Base-by-base conservation (phyloP, 2,888 invertebrate species). In the Osmoderma eremita region DNA sequence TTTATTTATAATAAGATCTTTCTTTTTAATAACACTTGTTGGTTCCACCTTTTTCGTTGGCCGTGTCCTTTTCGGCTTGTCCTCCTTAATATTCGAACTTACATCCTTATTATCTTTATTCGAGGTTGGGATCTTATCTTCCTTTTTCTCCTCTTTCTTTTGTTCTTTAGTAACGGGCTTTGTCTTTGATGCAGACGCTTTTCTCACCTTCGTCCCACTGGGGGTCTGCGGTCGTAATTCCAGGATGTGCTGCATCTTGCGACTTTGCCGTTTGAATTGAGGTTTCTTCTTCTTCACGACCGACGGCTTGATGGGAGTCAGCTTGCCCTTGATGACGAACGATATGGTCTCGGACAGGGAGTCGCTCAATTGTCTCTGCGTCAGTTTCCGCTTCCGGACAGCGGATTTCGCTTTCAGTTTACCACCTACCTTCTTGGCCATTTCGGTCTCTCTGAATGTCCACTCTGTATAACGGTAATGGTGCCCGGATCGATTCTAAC, bases 341-440 rank as follows among this genome's bases (percentile, higher is more conserved):
- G 81, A 79, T 67, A 81, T 81, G 2, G 82, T 81, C 71, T 81
- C 81, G 3, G 80, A 78, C 49, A 81, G 76, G 6, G 78, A 78
- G 69, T 80, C 80, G 66, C 78, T 76, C 63, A 75, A 68, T 18
- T 76, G 67, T 65, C 73, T 76, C 72, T 68, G 72, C 49, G 67
- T 75, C 65, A 56, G 63, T 45, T 70, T 67, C 68, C 75, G 76
- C 66, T 78, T 80, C 69, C 76, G 79, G 63, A 75, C 78, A 6
- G 74, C 64, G 22, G 74, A 67, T 3, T 68, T 67, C 24, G 56
- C 67, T 50, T 73, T 75, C 69, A 71, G 70, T 70, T 75, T 75
- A 67, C 70, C 70, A 30, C 62, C 68, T 39, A 63, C 66, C 41
- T 67, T 71, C 65, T 71, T 74, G 15, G 69, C 63, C 50, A 70